A percentile compares a stretch with the other conserved stretches of the same genome.
Evolutionary conservation across 1,140 invertebrate species (phyloP).

Genomic region (Coptotermes formosanus): DNA sequence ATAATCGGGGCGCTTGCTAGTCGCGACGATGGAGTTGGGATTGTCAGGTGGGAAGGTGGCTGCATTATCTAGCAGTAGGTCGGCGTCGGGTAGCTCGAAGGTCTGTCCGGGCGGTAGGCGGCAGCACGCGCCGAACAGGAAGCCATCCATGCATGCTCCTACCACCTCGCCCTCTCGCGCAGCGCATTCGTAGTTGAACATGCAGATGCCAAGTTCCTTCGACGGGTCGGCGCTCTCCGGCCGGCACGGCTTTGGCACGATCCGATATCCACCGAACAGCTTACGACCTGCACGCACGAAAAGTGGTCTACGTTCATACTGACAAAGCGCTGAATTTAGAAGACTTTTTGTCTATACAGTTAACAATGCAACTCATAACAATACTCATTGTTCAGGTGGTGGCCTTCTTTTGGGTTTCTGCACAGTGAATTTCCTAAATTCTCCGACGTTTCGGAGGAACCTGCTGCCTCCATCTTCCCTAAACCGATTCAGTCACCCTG

Average conservation of each 20-base stretch:
- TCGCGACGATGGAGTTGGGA: conserved; percentile 27
- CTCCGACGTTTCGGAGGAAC: no score
- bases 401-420: no score
- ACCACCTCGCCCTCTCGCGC: conserved; percentile 78
- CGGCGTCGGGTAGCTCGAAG: conserved; percentile 6
- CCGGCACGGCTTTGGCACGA: conserved; percentile 74
- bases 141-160: conserved; percentile 87
- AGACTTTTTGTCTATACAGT: no score
- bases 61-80: conserved; percentile 7
- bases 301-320: no score
- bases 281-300: conserved; percentile 61
- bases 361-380: no score
- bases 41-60: conserved; percentile 32
- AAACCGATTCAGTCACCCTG: no score
- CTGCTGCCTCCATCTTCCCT: no score
- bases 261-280: conserved; percentile 81
- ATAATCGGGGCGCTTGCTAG: background rate
- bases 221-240: conserved; percentile 41
- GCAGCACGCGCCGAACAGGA: conserved; percentile 88
- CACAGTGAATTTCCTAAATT: no score
- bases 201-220: conserved; percentile 69
- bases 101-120: conserved; percentile 54
- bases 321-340: no score
- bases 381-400: no score
- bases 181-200: conserved; percentile 91